Evolutionary conservation across 2,797 vertebrate species (phyloP), one percentile per base, ranked within the genome.

Genomic region (Lepus oiostolus): DNA sequence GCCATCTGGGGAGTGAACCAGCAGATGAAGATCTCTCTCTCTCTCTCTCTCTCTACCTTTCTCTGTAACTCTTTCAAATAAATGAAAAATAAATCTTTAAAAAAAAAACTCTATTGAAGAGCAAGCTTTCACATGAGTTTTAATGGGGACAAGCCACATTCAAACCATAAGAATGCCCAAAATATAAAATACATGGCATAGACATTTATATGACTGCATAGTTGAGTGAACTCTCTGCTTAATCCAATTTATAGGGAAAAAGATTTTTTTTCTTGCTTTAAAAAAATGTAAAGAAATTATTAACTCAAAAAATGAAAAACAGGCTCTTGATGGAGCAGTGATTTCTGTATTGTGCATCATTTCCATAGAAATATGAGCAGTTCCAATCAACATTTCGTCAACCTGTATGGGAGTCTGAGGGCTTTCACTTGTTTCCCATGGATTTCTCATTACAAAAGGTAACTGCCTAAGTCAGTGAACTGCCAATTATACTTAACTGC

Each of bases 351-450:
- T 80, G 63, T 6, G 35, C 21, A 88, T 42, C 35, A 58, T 79
- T 93, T 77, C 81, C 83, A 65, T n/a, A 93, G 91, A 96, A 95
- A 96, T 47, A 17, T 21, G 14, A 74, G 1, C 81, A 88, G 28
- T 88, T 68, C 21, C 26, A 35, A 63, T 17, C 13, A 70, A 10
- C 62, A 79, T 88, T 50, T 84, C 70, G 10, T 60, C 47, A 65
- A 32, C 87, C 50, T 70, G 22, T 60, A 50, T 12, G 12, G n/a
- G 93, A 28, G 10, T 47, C 14, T 58, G 30, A 89, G 32, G 84
- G 28, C n/a, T 83, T 79, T 86, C 68, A 50, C 77, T 82, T 86
- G 12, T 90, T 93, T 95, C 85, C 82, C 63, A 85, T 58, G 32
- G 38, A 68, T 80, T 96, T 95, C 85, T 75, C 77, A 26, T 60